phyloP scores from a whole-genome alignment of 2,113 vertebrate species.

The Panthera leo region DNA sequence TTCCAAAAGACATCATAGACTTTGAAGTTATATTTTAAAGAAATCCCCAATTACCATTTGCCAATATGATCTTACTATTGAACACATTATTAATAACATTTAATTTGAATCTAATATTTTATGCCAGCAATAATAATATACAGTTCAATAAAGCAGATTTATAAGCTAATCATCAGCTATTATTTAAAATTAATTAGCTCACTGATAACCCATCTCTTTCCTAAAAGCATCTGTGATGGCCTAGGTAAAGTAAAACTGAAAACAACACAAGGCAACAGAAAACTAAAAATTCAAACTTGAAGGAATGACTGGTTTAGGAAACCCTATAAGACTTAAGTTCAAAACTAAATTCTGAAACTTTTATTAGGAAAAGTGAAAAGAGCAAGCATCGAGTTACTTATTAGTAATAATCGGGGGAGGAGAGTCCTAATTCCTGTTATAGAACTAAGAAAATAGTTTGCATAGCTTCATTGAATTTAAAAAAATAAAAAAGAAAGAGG shows the following conservation, averaged over 20 bases:
- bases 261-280: neutral
- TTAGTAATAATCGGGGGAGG: neutral
- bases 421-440: neutral
- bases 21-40: constrained; percentile 18
- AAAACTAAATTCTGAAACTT: constrained; percentile 10
- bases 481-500: neutral
- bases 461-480: neutral
- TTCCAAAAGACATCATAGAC: constrained; percentile 1
- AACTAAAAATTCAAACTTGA: neutral
- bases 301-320: neutral
- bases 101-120: neutral
- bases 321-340: neutral
- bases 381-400: neutral
- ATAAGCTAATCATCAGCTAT: neutral
- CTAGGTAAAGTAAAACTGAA: neutral
- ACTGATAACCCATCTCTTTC: neutral
- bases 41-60: neutral
- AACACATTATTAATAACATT: neutral
- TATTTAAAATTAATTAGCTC: neutral
- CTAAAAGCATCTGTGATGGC: neutral
- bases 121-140: neutral
- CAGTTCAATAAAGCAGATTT: neutral
- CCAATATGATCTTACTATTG: neutral
- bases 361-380: neutral
- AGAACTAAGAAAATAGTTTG: neutral